Base-by-base conservation (phyloP, 2,113 vertebrate species). In the Cromileptes altivelis region DNA sequence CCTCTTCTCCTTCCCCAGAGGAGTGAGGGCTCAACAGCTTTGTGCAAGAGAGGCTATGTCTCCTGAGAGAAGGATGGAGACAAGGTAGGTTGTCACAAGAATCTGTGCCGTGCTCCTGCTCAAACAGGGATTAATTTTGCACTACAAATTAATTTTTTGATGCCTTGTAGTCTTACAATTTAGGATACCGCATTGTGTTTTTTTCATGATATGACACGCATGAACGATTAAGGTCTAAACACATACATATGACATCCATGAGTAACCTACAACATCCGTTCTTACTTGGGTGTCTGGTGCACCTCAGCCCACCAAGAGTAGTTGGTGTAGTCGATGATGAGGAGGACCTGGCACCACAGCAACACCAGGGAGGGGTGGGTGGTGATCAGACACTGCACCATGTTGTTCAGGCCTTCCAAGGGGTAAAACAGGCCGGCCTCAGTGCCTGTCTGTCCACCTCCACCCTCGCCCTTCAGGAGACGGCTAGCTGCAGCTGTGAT, bases 321-420 rank as follows among this genome's bases (percentile, higher is more conserved):
- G 95, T 99, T 98, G 7, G 98, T 99, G 84, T 99, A 98, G 94
- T 99, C 96, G 90, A 99, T 97, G 12, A 99, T 97, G 62, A 99
- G 97, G 11, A 99, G 95, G 76, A 99, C 97, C 89, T 99, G 98
- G 87, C 98, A 99, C 98, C 98, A 99, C 18, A 99, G 97, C 30
- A 99, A 96, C 88, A 99, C 98, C 65, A 99, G 93, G 4, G 98
- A 97, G 3, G 98, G 98, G 88, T 99, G 98, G 0, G 98, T 99
- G 82, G 98, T 97, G 91, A 97, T 96, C 93, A 99, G 96, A 78
- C 96, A 94, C 82, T 97, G 96, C 83, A 97, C 96, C 82, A 95
- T 92, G 10, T 78, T 90, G 52, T 98, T 99, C 86, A 99, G 85
- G 63, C 91, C 94, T 84, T 98, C 97, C 70, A 99, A 94, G 2